Conservation (phyloP, 2,113 vertebrate species). For the Oncorhynchus gorbuscha region DNA sequence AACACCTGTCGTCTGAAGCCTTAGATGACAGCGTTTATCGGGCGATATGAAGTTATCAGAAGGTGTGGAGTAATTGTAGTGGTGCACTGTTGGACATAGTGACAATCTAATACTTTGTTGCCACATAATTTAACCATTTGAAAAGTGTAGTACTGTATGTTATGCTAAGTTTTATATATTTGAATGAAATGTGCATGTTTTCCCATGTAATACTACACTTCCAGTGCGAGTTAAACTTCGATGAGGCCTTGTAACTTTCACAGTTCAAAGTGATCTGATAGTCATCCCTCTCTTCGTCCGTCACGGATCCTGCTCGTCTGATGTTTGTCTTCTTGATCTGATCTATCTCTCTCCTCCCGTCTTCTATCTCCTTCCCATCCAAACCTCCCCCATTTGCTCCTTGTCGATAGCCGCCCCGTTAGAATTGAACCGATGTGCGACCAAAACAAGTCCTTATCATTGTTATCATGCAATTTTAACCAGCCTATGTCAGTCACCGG, state of each 20-base stretch:
- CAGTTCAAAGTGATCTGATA: constrained; percentile 46
- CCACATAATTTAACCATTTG: too few species aligned
- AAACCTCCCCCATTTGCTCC: constrained; percentile 39
- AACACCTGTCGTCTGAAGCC: constrained; percentile 11
- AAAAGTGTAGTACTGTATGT: too few species aligned
- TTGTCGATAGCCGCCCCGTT: constrained; percentile 48
- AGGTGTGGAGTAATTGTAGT: not conserved
- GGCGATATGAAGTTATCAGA: not conserved
- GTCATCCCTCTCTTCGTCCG: constrained; percentile 40
- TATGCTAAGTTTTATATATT: not conserved
- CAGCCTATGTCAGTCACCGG: constrained; percentile 68
- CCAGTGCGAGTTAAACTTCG: constrained; percentile 43
- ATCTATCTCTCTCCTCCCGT: constrained; percentile 37
- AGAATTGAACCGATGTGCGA: constrained; percentile 56
- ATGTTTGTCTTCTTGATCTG: constrained; percentile 64
- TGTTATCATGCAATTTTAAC: constrained; percentile 65
- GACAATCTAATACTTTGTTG: too few species aligned
- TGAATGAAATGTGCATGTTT: constrained; percentile 25
- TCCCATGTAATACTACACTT: constrained; percentile 25
- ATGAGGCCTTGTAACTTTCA: constrained; percentile 54
- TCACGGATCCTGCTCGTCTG: constrained; percentile 45
- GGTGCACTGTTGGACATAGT: not conserved
- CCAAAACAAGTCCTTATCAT: constrained; percentile 15
- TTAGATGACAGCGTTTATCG: constrained; percentile 33
- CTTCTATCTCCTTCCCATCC: constrained; percentile 16